Evolutionary conservation across 2,113 vertebrate genomes (phyloP), one percentile per base, ranked within the genome.

Genomic region (Parotia lawesii): DNA sequence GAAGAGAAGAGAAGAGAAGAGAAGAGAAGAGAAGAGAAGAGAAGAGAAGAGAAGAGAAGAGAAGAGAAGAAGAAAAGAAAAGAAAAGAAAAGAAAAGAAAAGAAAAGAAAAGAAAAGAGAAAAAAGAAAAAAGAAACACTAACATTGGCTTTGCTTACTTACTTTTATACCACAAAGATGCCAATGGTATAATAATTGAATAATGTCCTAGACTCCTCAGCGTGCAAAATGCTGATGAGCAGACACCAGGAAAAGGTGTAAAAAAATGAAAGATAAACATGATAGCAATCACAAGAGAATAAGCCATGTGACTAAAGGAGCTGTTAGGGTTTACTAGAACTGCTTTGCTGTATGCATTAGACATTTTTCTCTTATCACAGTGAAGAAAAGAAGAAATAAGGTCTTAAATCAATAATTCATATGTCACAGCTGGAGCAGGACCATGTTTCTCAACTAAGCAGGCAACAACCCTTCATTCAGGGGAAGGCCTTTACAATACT

Each of bases 1-100:
- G 15, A 23, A 28, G 7, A 5, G 13, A 18, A n/a, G 31, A 20
- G 4, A 5, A 14, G 7, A 4, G 3, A 21, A 23, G 11, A 6
- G 1, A 13, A 11, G 8, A 25, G 9, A 28, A 20, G 4, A 20
- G 4, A 21, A 15, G 10, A 20, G 6, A 15, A 28, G 5, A 15
- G 3, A 16, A 44, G 11, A n/a, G 8, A 12, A 9, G 11, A 16
- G 22, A 23, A 29, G 5, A 24, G 1, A 47, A 29, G 1, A 57
- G 5, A 21, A 23, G 11, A 23, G 6, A 15, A 33, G n/a, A 37
- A 37, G 37, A 10, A 37, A 6, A 25, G 7, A 11, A 27, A 15
- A 35, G 2, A 8, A 6, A 17, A 23, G 4, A 16, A 23, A 13
- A 19, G 6, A 12, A 33, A 7, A 21, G 5, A 9, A n/a, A 16